Percentiles rank a stretch among this genome's conserved stretches.
phyloP scores from a whole-genome alignment of 2,797 vertebrate genomes.

The Peromyscus nudipes region DNA sequence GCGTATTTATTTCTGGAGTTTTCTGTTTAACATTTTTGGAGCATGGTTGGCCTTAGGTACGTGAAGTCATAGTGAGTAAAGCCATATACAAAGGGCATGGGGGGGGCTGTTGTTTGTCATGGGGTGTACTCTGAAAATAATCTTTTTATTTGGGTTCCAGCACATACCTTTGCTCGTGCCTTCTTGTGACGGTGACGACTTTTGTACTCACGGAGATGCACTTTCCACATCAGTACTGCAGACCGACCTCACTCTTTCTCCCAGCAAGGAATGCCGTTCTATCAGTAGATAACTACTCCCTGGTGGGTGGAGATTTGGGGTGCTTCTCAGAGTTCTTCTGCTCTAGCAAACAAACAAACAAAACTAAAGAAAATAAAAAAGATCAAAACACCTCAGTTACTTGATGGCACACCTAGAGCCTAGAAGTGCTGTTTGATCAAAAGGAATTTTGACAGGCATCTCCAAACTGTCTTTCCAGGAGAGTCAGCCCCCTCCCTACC shows the following conservation, averaged over 20 bases:
- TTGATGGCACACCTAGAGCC: neutral
- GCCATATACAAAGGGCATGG: neutral
- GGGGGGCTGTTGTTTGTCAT: neutral
- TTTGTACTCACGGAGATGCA: no score
- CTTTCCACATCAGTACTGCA: neutral
- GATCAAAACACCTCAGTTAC: no score
- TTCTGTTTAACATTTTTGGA: neutral
- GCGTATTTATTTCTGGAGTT: neutral
- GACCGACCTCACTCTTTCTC: neutral
- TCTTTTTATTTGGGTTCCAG: neutral
- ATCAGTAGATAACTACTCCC: accelerated
- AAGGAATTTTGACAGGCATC: neutral
- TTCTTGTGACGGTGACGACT: neutral
- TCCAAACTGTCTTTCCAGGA: neutral
- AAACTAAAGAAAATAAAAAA: neutral
- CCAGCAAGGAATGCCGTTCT: neutral
- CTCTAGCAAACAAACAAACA: neutral
- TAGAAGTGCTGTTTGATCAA: neutral
- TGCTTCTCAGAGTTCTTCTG: neutral
- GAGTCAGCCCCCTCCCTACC: neutral
- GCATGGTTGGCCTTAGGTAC: neutral
- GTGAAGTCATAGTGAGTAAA: neutral
- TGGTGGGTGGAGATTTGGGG: neutral
- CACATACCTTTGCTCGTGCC: neutral
- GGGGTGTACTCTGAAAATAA: neutral